Conservation (phyloP, 2,113 vertebrate genomes). For the Sylvietta virens region DNA sequence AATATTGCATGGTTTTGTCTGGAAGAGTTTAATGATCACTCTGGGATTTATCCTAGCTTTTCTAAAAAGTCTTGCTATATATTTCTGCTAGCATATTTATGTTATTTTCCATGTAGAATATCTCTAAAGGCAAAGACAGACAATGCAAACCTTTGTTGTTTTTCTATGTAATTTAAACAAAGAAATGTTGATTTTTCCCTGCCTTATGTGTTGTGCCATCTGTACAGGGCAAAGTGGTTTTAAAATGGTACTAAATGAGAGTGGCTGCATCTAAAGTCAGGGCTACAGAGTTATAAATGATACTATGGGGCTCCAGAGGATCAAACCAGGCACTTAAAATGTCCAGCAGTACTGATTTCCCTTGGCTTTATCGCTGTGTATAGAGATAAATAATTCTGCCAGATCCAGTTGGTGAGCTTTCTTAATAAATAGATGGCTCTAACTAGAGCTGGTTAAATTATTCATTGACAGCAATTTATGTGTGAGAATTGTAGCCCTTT, state of each 20-base stretch:
- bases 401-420: not conserved
- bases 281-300: not conserved
- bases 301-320: not conserved
- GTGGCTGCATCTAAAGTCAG: not conserved
- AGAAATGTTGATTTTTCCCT: not conserved
- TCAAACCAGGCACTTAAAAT: not conserved
- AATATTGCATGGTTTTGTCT: not conserved
- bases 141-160: not conserved
- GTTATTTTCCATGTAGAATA: not conserved
- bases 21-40: not conserved
- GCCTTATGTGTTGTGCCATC: not conserved
- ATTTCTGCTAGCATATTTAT: not conserved
- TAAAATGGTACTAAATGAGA: not conserved
- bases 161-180: not conserved
- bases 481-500: not conserved
- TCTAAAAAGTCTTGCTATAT: not conserved
- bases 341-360: not conserved
- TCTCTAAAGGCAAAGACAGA: not conserved
- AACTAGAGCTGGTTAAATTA: slow-evolving; percentile 14
- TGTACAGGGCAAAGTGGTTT: not conserved
- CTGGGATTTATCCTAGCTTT: not conserved
- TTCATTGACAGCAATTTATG: not conserved
- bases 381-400: not conserved
- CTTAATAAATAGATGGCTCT: not conserved
- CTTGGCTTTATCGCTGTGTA: not conserved